phyloP scores from a whole-genome alignment of 2,797 vertebrate genomes.

The Heliangelus exortis region DNA sequence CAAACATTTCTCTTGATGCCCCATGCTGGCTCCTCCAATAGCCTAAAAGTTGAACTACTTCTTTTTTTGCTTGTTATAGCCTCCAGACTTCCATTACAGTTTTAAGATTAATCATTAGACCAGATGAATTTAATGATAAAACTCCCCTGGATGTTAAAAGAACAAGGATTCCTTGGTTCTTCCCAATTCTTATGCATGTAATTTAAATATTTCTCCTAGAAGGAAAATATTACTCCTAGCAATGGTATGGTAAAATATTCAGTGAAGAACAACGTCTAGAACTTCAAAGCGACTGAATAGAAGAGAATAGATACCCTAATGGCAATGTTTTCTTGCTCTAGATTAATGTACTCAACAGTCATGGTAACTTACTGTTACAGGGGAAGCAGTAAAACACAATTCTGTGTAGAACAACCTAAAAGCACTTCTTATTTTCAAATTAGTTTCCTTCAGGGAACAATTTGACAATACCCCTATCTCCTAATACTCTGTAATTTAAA shows the following conservation, averaged over 20 bases:
- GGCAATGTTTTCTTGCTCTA: background rate
- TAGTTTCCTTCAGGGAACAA: slow-evolving; percentile 11
- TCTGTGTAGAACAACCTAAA: background rate
- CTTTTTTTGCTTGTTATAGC: background rate
- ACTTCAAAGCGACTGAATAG: background rate
- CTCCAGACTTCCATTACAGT: background rate
- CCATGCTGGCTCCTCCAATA: background rate
- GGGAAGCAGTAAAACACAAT: background rate
- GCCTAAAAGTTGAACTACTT: background rate
- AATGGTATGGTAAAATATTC: background rate
- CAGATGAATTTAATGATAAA: background rate
- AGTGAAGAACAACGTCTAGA: background rate
- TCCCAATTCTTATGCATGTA: background rate
- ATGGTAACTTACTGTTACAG: background rate
- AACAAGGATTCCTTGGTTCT: background rate
- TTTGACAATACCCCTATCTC: background rate
- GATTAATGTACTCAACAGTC: background rate
- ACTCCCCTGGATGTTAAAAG: background rate
- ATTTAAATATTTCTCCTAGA: background rate
- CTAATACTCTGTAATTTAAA: background rate
- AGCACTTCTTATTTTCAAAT: background rate
- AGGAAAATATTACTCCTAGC: background rate
- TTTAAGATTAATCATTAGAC: background rate
- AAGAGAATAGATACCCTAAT: background rate
- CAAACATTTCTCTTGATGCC: background rate